Base-by-base conservation (phyloP, 1,140 invertebrate genomes). In the Bombus waltoni region DNA sequence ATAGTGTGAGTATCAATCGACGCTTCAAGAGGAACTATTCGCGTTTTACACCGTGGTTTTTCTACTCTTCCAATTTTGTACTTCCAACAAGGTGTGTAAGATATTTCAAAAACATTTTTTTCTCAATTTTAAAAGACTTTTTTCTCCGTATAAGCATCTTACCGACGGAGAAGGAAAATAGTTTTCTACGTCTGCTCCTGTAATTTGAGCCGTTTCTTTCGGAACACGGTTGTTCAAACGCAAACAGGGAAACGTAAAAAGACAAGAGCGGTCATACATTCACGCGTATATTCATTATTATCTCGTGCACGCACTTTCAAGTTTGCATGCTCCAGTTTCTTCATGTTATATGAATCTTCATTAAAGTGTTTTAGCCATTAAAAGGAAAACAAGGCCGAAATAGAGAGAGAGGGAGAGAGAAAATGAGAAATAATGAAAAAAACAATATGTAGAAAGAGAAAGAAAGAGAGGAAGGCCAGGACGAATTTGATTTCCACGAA, bases 61-160 rank as follows among this genome's bases (percentile, higher is more conserved):
- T 92, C 66, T 91, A 92, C 90, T 92, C 91, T 92, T 92, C 88
- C 91, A 92, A 82, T 92, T 92, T 92, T 92, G 72, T 92, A 92
- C 91, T 91, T 91, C 87, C 86, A 86, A 5, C 38, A 62, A 38
- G 8, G 28, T 73, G 35, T 76, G 42, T 66, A 73, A 53, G 15
- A 15, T 53, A 62, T 65, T n/a, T 44, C 4, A 11, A n/a, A 59
- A 86, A 70, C 38, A 68, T 75, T 62, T 22, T n/a, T 83, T 76
- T 71, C 22, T n/a, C 35, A 74, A 59, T 4, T 38, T 38, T 53
- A 18, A 32, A 32, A 32, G 15, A 13, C 53, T 40, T 40, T n/a
- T 18, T 28, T 18, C 75, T 22, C 15, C 62, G n/a, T 32, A 15
- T 1, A 22, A 53, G 18, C 47, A 53, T 32, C n/a, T 13, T 1